Evolutionary conservation across 2,797 vertebrate genomes (phyloP).

Genomic region (Ptychobarbus kaznakovi): DNA sequence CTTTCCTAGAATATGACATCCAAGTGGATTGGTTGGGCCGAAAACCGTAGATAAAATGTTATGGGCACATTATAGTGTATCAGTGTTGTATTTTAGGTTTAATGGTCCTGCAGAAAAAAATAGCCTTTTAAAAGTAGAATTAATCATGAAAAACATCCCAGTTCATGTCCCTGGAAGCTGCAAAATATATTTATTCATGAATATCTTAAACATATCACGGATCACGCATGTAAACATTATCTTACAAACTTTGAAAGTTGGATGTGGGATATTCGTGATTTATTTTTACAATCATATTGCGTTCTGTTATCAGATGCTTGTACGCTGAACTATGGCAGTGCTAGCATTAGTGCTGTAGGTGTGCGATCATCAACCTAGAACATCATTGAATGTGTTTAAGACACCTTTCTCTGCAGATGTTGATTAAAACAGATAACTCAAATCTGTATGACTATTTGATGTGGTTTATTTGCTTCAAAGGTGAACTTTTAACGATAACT

Average conservation of each 20-base stretch:
- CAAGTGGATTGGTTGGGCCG: neutral
- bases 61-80: neutral
- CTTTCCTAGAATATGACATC: constrained; percentile 19
- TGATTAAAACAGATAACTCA: neutral
- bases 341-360: neutral
- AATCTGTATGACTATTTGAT: neutral
- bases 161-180: constrained; percentile 1
- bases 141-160: neutral
- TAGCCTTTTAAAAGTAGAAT: neutral
- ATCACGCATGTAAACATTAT: neutral
- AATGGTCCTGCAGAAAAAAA: neutral
- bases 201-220: neutral
- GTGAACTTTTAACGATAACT: neutral
- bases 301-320: neutral
- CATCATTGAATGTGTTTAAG: neutral
- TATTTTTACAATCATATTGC: neutral
- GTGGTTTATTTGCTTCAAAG: neutral
- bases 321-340: neutral
- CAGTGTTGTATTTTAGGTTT: neutral
- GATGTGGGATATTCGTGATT: neutral
- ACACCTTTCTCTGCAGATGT: neutral
- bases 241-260: neutral
- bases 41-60: neutral
- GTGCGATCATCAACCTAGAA: neutral
- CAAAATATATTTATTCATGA: neutral